Evolutionary conservation across 2,888 invertebrate species (phyloP), one percentile per base, ranked within the genome.

Genomic region (Eristalinus aeneus): DNA sequence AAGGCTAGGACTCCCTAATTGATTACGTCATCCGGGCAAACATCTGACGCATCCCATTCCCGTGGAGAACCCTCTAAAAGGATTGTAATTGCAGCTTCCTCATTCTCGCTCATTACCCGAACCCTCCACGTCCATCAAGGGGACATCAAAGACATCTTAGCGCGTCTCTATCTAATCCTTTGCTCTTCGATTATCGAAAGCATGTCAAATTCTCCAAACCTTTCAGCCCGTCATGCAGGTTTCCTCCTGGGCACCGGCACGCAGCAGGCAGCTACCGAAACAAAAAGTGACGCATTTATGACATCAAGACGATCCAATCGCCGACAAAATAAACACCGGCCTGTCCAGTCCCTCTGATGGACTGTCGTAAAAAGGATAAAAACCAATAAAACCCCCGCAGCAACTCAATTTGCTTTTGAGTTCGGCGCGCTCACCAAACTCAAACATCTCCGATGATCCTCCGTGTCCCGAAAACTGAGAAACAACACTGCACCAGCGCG

Each of bases 331-430:
- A 85, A 85, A 85, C 85, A 85, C 63, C 12, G 27, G 20, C 71
- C 16, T 32, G 76, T 31, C 63, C 61, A 58, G 76, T 85, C 80
- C 80, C 80, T 27, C 27, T 85, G 80, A 85, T 85, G 85, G 73
- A 80, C 85, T 85, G 85, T 85, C 76, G 73, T 80, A 76, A 80
- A 85, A 80, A 73, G 85, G 85, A 85, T 85, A 73, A 85, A 77
- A 80, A 76, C 67, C 56, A 84, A 84, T 76, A 85, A 80, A 85
- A 71, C 46, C 74, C 32, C 36, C 73, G 36, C 16, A 54, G 63
- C 64, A 76, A 39, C 76, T 77, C 68, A 76, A 77, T 73, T 78
- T 54, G 27, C 8, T 56, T 64, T 74, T 8, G n/a, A 16, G 9
- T 67, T 23, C 32, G 16, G 22, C 64, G 60, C 69, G 54, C 27